Percentiles rank a stretch among this genome's conserved stretches.
phyloP scores from a whole-genome alignment of 2,888 invertebrate genomes.

The Habrosyne pyritoides region DNA sequence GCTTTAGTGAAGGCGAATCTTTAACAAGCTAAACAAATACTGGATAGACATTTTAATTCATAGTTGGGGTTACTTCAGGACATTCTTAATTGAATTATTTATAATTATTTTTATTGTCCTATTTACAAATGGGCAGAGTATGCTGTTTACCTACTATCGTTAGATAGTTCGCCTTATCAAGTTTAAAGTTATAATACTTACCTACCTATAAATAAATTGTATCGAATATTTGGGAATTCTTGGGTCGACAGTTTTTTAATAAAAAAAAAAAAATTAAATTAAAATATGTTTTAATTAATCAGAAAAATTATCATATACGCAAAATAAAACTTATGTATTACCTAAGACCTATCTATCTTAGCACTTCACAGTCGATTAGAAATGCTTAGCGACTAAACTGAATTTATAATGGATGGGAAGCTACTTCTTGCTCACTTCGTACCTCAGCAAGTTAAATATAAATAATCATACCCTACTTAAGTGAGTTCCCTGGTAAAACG shows the following conservation, averaged over 20 bases:
- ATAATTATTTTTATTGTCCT: slow-evolving; percentile 4
- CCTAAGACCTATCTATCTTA: background rate
- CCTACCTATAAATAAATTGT: background rate
- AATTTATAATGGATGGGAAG: background rate
- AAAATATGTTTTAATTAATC: background rate
- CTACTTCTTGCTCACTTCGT: background rate
- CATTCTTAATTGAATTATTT: slow-evolving; percentile 1
- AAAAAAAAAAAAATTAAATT: too few relatives aligned
- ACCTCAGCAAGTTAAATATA: slow-evolving; percentile 3
- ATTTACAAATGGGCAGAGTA: slow-evolving; percentile 1
- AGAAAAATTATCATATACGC: background rate
- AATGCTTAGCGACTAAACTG: background rate
- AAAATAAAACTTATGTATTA: background rate
- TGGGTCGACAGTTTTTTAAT: background rate
- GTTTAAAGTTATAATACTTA: slow-evolving; percentile 2
- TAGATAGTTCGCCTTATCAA: background rate
- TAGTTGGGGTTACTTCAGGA: slow-evolving; percentile 1
- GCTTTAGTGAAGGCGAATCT: background rate
- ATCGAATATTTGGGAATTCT: background rate
- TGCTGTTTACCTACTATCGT: background rate
- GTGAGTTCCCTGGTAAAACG: slow-evolving; percentile 26
- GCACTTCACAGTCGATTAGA: background rate
- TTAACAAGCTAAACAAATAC: background rate
- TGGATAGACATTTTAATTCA: background rate
- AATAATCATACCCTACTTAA: slow-evolving; percentile 6